phyloP scores from a whole-genome alignment of 2,888 invertebrate genomes.

The Epirrhoe alternata region DNA sequence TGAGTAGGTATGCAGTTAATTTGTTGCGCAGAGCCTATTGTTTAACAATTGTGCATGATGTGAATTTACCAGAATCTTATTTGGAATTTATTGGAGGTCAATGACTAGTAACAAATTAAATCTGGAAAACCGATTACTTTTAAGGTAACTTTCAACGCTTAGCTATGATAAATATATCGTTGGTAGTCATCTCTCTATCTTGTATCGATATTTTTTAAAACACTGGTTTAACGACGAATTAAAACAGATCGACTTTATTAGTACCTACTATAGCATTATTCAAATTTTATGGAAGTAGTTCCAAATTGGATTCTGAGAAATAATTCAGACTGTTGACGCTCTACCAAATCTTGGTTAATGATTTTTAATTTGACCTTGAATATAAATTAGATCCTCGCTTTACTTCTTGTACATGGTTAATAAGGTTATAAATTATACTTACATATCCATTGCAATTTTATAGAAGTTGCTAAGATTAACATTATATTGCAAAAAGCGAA shows the following conservation, averaged over 20 bases:
- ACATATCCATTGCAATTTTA: constrained; percentile 9
- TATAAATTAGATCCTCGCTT: constrained; percentile 45
- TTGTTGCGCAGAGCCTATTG: constrained; percentile 41
- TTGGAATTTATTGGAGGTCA: constrained; percentile 14
- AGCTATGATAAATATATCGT: constrained; percentile 1
- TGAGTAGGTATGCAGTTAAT: constrained; percentile 51
- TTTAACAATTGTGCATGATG: constrained; percentile 34
- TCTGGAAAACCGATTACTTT: background rate
- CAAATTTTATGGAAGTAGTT: constrained; percentile 48
- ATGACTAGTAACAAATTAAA: constrained; percentile 7
- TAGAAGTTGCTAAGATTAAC: constrained; percentile 5
- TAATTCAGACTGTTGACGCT: constrained; percentile 40
- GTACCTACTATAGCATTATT: constrained; percentile 38
- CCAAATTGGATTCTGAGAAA: constrained; percentile 43
- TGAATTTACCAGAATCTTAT: constrained; percentile 27
- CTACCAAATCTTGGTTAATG: constrained; percentile 46
- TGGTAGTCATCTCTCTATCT: background rate
- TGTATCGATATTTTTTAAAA: constrained; percentile 13
- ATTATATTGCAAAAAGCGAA: background rate
- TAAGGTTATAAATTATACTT: constrained; percentile 10
- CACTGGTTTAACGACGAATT: constrained; percentile 30
- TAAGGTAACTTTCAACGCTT: constrained; percentile 1
- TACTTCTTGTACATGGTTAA: constrained; percentile 37
- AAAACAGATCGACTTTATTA: constrained; percentile 31
- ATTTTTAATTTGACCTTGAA: constrained; percentile 45